A percentile compares a stretch with the other conserved stretches of the same genome.
phyloP scores from a whole-genome alignment of 2,888 invertebrate species.

The Podabrus alpinus region DNA sequence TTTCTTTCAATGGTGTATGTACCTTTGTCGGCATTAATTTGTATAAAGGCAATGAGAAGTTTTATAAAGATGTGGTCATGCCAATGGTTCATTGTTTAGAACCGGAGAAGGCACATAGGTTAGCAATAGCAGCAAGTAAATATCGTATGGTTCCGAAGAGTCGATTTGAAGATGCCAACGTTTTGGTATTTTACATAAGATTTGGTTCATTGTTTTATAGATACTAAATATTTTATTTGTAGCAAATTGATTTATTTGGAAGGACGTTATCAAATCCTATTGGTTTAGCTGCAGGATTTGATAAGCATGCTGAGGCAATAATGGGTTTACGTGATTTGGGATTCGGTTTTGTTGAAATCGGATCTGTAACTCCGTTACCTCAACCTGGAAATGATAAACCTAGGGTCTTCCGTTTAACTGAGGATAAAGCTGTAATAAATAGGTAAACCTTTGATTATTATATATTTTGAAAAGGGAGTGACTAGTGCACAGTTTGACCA shows the following conservation, averaged over 20 bases:
- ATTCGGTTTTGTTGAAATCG: constrained; percentile 95
- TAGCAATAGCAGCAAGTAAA: constrained; percentile 77
- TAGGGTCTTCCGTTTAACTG: constrained; percentile 83
- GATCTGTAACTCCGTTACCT: constrained; percentile 91
- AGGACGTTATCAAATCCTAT: constrained; percentile 83
- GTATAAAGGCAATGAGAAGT: constrained; percentile 77
- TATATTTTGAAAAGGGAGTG: too few relatives aligned
- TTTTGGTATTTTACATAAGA: constrained; percentile 60
- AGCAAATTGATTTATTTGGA: constrained; percentile 75
- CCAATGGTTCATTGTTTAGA: constrained; percentile 72
- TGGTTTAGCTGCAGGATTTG: constrained; percentile 98
- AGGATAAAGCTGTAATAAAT: constrained; percentile 91
- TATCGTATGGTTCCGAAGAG: constrained; percentile 72
- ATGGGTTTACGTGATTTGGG: constrained; percentile 81
- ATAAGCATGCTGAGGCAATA: constrained; percentile 94
- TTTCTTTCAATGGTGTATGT: constrained; percentile 68
- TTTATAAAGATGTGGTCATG: constrained; percentile 74
- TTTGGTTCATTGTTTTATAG: neutral
- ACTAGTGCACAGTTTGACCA: too few relatives aligned
- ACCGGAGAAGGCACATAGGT: constrained; percentile 82
- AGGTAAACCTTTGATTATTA: constrained; percentile 57
- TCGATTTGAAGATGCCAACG: constrained; percentile 63
- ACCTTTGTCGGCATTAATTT: constrained; percentile 71
- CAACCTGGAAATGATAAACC: constrained; percentile 94
- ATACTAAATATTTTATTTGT: constrained; percentile 31